Conservation (phyloP, 2,888 invertebrate genomes). For the Lymantria monacha region DNA sequence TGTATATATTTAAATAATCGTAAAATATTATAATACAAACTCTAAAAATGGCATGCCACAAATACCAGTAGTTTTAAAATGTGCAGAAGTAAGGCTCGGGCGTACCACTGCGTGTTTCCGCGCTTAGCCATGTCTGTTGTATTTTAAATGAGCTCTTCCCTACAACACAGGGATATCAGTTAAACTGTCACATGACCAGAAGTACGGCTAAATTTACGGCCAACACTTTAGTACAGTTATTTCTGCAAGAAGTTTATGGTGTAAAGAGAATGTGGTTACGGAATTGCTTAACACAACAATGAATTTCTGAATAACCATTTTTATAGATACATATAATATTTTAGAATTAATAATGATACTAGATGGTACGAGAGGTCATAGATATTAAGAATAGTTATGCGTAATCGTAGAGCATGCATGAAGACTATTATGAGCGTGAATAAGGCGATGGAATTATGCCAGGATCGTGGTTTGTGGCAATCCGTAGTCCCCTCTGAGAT, state of each 20-base stretch:
- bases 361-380: no score
- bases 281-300: constrained; percentile 6
- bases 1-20: no score
- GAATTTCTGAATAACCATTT: neutral
- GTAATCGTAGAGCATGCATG: no score
- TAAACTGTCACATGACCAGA: constrained; percentile 43
- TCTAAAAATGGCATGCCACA: no score
- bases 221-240: constrained; percentile 23
- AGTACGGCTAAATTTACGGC: constrained; percentile 45
- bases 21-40: no score
- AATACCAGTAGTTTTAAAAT: neutral
- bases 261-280: constrained; percentile 10
- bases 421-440: no score
- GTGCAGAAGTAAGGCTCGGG: constrained; percentile 8
- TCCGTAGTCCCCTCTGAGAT: no score
- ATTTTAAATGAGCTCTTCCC: constrained; percentile 73
- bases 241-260: constrained; percentile 11
- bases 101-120: constrained; percentile 36
- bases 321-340: neutral
- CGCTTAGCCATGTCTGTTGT: constrained; percentile 59
- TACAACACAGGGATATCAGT: constrained; percentile 48
- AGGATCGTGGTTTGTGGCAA: no score
- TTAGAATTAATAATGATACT: no score
- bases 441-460: no score
- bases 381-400: no score